These are phyloP conservation scores for Hypomesus transpacificus DNA, from an alignment of 2,113 vertebrate genomes.

Conservation along the genomic window DNA sequence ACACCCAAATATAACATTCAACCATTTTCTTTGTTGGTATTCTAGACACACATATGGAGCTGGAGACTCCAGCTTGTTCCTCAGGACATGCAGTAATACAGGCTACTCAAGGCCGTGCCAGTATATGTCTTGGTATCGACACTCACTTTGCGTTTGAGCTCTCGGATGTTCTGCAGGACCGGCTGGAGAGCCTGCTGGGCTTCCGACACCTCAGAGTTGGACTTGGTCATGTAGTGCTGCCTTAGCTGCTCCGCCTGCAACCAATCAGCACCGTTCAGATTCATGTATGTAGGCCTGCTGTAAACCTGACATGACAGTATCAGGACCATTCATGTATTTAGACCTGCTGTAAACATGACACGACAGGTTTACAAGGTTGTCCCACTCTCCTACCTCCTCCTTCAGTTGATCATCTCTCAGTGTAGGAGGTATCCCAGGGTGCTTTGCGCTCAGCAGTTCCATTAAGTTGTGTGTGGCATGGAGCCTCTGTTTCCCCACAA, in stretches of 20 bases:
- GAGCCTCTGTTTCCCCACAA: slow-evolving; percentile 78
- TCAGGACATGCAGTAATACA: not conserved
- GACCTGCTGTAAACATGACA: too few species aligned
- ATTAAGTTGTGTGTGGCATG: slow-evolving; percentile 97
- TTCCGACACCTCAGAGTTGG: slow-evolving; percentile 90
- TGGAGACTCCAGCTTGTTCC: not conserved
- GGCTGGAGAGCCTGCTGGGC: slow-evolving; percentile 88
- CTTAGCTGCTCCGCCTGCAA: slow-evolving; percentile 86
- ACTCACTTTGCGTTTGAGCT: slow-evolving; percentile 88
- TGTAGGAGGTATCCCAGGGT: slow-evolving; percentile 90
- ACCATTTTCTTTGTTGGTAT: too few species aligned
- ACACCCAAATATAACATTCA: too few species aligned
- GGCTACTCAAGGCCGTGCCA: slow-evolving; percentile 9
- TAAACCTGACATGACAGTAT: too few species aligned
- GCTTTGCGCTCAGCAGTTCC: slow-evolving; percentile 87
- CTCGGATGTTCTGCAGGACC: slow-evolving; percentile 84
- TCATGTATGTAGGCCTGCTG: too few species aligned
- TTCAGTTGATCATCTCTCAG: slow-evolving; percentile 87
- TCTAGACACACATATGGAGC: too few species aligned
- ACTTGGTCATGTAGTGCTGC: slow-evolving; percentile 97
- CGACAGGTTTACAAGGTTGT: too few species aligned
- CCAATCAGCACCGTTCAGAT: not conserved
- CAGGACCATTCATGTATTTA: too few species aligned
- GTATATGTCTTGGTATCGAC: slow-evolving; percentile 17
- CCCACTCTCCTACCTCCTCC: slow-evolving; percentile 80